Evolutionary conservation across 2,888 invertebrate genomes (phyloP).

Genomic region (Stratiomys singularior): DNA sequence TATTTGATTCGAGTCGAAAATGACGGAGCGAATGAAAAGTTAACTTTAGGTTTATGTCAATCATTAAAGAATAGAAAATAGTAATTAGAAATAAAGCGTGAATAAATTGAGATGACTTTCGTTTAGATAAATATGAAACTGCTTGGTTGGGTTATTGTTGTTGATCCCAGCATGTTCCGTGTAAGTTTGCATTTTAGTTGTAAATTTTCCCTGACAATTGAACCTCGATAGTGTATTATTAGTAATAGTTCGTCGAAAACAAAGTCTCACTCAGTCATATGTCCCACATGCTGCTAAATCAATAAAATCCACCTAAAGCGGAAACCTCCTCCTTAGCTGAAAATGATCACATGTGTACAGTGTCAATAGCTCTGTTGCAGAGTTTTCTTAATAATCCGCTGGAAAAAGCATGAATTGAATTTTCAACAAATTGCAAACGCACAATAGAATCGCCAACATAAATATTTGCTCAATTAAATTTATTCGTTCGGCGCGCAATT

Average conservation of each 20-base stretch:
- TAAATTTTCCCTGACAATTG: no score
- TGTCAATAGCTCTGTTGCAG: not conserved
- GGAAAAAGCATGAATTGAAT: not conserved
- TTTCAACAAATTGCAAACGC: slow-evolving; percentile 21
- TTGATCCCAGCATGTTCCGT: no score
- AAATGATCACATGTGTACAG: not conserved
- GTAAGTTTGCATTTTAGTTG: no score
- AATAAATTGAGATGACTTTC: no score
- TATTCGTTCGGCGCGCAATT: not conserved
- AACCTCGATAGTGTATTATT: no score
- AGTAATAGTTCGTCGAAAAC: no score
- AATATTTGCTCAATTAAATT: slow-evolving; percentile 31
- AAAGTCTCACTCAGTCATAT: no score
- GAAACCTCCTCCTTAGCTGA: not conserved
- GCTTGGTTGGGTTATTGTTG: no score
- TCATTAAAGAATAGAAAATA: not conserved
- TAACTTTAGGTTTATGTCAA: slow-evolving; percentile 28
- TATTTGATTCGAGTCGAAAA: not conserved
- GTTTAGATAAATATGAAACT: no score
- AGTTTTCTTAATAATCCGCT: not conserved
- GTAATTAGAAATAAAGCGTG: no score
- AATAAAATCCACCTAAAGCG: no score
- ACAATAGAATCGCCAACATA: slow-evolving; percentile 3
- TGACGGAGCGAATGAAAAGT: not conserved
- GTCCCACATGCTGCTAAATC: no score